Base-by-base conservation (phyloP, 1,140 invertebrate species). In the Cheumatopsyche charites region DNA sequence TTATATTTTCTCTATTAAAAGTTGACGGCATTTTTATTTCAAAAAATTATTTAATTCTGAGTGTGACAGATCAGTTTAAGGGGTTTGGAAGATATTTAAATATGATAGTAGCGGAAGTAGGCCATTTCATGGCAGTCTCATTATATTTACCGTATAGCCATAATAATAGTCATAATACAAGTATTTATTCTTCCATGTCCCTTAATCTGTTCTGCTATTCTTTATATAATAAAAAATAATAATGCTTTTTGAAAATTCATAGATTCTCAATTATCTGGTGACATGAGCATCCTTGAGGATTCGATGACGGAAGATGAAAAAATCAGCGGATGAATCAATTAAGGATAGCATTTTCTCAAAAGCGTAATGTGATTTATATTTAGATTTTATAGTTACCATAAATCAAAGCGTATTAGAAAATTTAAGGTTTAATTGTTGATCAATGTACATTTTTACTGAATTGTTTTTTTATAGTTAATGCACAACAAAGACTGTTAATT, bases 401-500 rank as follows among this genome's bases (percentile, higher is more conserved):
- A 7, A 13, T 47, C 13, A n/a, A 36, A 3, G 3, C 29, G n/a
- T 47, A 47, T 47, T n/a, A 47, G 3, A 7, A 6, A 47, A 47
- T n/a, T 47, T 12, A 47, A 2, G 15, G 4, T 47, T 7, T 47
- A 7, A 7, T n/a, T 47, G 2, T 47, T 7, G 2, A 47, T 47
- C 15, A 47, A 47, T n/a, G 41, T 42, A 42, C 41, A 12, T 12
- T 42, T 6, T 42, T 12, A 6, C 5, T 42, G 12, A 42, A 42
- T 42, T n/a, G n/a, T n/a, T n/a, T n/a, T 6, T 42, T 42, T 42
- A 42, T 42, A 42, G 12, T 42, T 42, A 12, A 42, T 42, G 41
- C 5, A 42, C 5, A 42, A 42, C 41, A 58, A 58, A 58, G 52
- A 58, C 52, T 58, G 52, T 58, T 58, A 58, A 23, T 58, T n/a